Base-by-base conservation (phyloP, 2,888 invertebrate genomes). In the Pemphredon lugubris region DNA sequence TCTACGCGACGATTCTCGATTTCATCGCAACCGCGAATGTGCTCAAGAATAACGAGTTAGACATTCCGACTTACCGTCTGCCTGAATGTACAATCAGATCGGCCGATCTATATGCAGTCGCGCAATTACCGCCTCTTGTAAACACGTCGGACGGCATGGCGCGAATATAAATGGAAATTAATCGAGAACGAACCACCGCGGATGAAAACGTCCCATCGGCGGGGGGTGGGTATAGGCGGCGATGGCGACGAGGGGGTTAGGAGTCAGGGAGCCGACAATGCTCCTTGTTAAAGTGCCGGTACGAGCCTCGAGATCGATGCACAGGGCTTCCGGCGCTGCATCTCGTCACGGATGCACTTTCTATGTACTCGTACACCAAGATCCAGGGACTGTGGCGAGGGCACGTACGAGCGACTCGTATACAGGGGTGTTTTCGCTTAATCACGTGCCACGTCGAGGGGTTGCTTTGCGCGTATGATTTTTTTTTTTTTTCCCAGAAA, bases 141-240 rank as follows among this genome's bases (percentile, higher is more conserved):
- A 83, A 79, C 75, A 83, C 66, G 67, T 68, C 63, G 58, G 37
- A 45, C 32, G 55, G 47, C 61, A 58, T 60, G 69, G 39, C 50
- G 45, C 70, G 59, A 72, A 78, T 81, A 80, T 83, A 76, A 77
- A 83, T 77, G 73, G 79, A 77, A 82, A 80, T 83, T 79, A 81
- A 81, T 83, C 70, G 72, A 53, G 75, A 65, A 54, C 67, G 68
- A 70, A 53, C 57, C 54, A 53, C 45, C 54, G 23, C 32, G 58
- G 26, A 72, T 79, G 68, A 73, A 75, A 73, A 72, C 51, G 40
- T 67, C 40, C 50, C 61, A 47, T 64, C 53, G 73, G 37, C 18
- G 48, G 14, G 14, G 48, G 65, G 45, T 13, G 44, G n/a, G 50
- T 23, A 20, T 4, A 9, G 16, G 11, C 34, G 20, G 21, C 39